Evolutionary conservation across 2,113 vertebrate species (phyloP).

Genomic region (Ceyx margarethae): DNA sequence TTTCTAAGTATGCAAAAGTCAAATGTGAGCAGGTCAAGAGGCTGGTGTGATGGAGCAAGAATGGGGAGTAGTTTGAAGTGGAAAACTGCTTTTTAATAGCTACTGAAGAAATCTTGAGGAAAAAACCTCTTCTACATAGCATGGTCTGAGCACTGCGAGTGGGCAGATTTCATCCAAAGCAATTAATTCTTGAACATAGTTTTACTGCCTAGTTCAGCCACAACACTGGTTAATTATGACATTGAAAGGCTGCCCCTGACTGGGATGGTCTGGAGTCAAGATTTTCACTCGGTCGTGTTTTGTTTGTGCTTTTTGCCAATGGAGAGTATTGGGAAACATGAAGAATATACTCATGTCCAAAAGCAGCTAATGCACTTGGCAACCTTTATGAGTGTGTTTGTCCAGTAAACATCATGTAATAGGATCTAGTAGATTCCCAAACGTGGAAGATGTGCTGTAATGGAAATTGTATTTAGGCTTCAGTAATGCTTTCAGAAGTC

Average conservation of each 20-base stretch:
- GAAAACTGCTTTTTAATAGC: neutral
- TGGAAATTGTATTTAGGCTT: constrained; percentile 8
- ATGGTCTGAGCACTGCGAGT: neutral
- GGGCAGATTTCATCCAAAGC: neutral
- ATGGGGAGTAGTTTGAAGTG: neutral
- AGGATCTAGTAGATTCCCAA: constrained; percentile 1
- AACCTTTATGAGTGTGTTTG: neutral
- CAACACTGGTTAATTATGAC: neutral
- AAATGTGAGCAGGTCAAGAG: neutral
- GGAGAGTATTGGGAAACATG: neutral
- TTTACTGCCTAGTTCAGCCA: neutral
- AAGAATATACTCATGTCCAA: neutral
- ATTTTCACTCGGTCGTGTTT: neutral
- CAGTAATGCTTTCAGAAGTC: neutral
- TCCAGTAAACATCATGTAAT: constrained; percentile 33
- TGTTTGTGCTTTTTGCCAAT: neutral
- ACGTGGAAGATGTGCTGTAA: neutral
- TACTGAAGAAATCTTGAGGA: neutral
- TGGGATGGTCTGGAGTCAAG: neutral
- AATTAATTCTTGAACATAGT: neutral
- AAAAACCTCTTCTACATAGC: neutral
- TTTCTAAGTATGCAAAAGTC: neutral
- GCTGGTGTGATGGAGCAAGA: neutral
- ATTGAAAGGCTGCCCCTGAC: neutral
- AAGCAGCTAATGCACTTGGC: constrained; percentile 13